Conservation (phyloP, 2,113 vertebrate genomes). For the Scytalopus superciliaris region DNA sequence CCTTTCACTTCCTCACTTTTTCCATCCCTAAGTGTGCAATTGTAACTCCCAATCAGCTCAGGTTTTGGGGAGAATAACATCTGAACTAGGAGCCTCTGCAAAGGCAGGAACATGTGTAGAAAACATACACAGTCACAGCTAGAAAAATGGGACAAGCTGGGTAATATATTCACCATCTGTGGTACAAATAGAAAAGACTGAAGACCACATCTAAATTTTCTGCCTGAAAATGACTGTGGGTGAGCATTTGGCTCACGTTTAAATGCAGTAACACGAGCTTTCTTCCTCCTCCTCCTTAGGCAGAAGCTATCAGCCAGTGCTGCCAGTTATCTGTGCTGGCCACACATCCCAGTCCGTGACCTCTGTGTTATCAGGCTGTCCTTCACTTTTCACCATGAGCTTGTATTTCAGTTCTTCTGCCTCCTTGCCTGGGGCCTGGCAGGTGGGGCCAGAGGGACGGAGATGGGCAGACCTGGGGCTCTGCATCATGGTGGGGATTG, state of each 20-base stretch:
- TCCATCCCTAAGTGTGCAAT: background rate
- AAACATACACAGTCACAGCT: background rate
- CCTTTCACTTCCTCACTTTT: background rate
- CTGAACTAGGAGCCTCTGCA: background rate
- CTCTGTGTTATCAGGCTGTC: background rate
- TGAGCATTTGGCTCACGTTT: background rate
- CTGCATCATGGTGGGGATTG: fast-evolving
- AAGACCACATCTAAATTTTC: conserved; percentile 14
- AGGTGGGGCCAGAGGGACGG: background rate
- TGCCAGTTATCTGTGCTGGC: background rate
- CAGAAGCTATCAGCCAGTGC: background rate
- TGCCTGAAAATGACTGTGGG: background rate
- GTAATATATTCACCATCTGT: background rate
- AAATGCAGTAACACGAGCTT: background rate
- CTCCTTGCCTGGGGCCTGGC: background rate
- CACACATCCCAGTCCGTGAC: fast-evolving
- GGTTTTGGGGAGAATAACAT: background rate
- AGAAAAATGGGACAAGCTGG: background rate
- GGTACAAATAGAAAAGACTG: background rate
- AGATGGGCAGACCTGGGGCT: fast-evolving
- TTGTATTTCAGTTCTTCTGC: background rate
- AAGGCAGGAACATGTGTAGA: background rate
- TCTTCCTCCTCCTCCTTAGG: background rate
- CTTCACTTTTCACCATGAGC: background rate
- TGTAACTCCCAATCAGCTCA: background rate